phyloP scores from a whole-genome alignment of 2,888 invertebrate species.

The Philaethria dido region DNA sequence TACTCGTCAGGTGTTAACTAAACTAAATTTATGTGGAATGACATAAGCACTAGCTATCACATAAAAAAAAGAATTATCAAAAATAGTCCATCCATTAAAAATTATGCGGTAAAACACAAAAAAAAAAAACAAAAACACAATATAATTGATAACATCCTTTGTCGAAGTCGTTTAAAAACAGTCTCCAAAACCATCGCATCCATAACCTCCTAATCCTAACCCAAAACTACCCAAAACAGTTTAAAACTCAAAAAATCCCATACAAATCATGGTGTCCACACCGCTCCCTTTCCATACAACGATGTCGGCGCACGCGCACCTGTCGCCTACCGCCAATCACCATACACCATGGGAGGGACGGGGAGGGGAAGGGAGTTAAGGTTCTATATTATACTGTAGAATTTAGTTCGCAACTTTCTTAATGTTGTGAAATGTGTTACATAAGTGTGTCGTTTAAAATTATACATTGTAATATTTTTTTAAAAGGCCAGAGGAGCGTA shows the following conservation, averaged over 20 bases:
- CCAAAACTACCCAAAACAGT: neutral
- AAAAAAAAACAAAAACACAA: too few relatives aligned
- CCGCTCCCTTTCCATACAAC: constrained; percentile 21
- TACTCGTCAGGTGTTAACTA: too few relatives aligned
- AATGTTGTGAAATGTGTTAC: constrained; percentile 6
- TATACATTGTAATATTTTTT: neutral
- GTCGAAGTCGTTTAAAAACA: too few relatives aligned
- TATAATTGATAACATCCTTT: too few relatives aligned
- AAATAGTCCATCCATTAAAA: too few relatives aligned
- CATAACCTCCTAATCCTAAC: neutral
- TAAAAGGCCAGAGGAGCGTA: too few relatives aligned
- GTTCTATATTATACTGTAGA: constrained; percentile 13
- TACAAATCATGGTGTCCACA: constrained; percentile 13
- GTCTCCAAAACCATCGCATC: too few relatives aligned
- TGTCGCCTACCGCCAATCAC: constrained; percentile 26
- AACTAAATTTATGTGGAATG: too few relatives aligned
- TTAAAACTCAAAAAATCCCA: neutral
- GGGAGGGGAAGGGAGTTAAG: neutral
- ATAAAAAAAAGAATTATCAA: too few relatives aligned
- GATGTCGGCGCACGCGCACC: constrained; percentile 31
- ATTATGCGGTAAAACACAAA: too few relatives aligned
- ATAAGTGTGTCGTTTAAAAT: constrained; percentile 7
- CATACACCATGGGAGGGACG: neutral
- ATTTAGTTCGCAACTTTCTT: constrained; percentile 23
- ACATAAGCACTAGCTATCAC: too few relatives aligned